Conservation (phyloP, 2,797 vertebrate genomes). For the Muscicapa striata region DNA sequence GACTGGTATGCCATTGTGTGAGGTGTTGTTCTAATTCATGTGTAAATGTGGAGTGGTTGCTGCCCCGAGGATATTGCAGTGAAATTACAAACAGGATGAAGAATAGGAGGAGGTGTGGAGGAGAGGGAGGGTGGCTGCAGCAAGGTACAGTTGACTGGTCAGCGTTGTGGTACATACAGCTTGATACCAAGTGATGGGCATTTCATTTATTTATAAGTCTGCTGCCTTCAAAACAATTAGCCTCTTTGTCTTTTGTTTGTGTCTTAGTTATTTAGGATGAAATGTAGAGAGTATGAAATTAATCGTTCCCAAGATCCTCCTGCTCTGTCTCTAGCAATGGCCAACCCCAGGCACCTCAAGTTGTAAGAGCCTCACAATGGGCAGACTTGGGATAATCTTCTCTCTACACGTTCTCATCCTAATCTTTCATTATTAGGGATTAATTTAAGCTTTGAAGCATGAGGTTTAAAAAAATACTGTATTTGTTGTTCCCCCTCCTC, state of each 20-base stretch:
- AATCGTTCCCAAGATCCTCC: neutral
- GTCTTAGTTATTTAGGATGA: slow-evolving; percentile 2
- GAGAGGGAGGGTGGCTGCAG: neutral
- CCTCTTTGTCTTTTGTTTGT: neutral
- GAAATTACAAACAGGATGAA: slow-evolving; percentile 55
- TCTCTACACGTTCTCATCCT: neutral
- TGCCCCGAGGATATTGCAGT: slow-evolving; percentile 56
- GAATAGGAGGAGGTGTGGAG: slow-evolving; percentile 11
- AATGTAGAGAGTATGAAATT: neutral
- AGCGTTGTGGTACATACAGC: neutral
- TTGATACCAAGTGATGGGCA: neutral
- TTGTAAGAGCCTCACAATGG: slow-evolving; percentile 26
- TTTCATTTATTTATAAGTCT: neutral
- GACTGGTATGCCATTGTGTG: slow-evolving; percentile 45
- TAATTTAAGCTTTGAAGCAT: slow-evolving; percentile 54
- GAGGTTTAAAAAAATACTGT: neutral
- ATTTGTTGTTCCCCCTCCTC: neutral
- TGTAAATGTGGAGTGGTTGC: slow-evolving; percentile 62
- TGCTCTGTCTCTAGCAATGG: slow-evolving; percentile 3
- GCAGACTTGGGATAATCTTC: slow-evolving; percentile 49
- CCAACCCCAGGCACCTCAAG: slow-evolving; percentile 1
- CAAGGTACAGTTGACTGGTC: neutral
- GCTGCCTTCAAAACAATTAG: slow-evolving; percentile 22
- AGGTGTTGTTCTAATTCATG: slow-evolving; percentile 66
- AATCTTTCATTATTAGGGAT: slow-evolving; percentile 55